Evolutionary conservation across 2,797 vertebrate species (phyloP).

Genomic region (Falco cherrug): DNA sequence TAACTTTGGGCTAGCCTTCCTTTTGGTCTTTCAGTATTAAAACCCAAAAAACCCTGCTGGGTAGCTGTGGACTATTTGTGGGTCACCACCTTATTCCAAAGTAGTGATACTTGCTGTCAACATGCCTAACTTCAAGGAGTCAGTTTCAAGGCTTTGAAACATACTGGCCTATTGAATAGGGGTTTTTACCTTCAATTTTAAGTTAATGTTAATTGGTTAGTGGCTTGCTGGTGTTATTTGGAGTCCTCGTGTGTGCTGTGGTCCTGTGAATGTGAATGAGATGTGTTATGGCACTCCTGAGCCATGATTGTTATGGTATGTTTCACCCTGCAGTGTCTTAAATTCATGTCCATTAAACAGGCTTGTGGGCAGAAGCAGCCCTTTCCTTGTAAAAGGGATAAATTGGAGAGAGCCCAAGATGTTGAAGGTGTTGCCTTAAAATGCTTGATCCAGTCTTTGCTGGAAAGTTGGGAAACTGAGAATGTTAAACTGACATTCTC

Average conservation of each 20-base stretch:
- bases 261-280: not conserved
- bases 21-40: not conserved
- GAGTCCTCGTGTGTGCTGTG: not conserved
- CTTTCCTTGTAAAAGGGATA: not conserved
- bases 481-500: not conserved
- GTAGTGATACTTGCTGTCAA: not conserved
- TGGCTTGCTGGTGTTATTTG: not conserved
- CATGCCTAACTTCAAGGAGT: not conserved
- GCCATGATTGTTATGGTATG: not conserved
- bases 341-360: not conserved
- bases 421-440: not conserved
- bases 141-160: not conserved
- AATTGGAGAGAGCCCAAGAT: not conserved
- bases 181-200: not conserved
- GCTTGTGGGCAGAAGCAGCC: not conserved
- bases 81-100: not conserved
- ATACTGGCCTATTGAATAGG: not conserved
- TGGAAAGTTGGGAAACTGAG: not conserved
- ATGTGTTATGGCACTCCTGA: not conserved
- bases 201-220: not conserved
- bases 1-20: not conserved
- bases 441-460: not conserved
- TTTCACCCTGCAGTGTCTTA: not conserved
- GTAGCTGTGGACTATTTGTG: not conserved
- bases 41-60: not conserved